These are phyloP conservation scores for Proisotoma minuta DNA, from an alignment of 2,888 invertebrate genomes.

Conservation along the genomic window DNA sequence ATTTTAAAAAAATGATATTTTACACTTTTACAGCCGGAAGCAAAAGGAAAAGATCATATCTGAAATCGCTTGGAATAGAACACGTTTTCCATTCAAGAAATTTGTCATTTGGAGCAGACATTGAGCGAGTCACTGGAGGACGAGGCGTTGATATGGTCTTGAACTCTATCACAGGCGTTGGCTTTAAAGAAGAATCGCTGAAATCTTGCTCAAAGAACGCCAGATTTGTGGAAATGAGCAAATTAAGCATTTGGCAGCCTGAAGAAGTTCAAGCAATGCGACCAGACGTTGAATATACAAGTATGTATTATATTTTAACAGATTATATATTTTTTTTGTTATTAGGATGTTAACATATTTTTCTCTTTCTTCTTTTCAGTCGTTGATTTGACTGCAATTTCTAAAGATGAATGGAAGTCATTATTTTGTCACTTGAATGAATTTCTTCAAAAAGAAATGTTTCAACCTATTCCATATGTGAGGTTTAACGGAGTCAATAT, in stretches of 20 bases:
- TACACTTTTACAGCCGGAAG: conserved; percentile 36
- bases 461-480: conserved; percentile 18
- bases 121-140: conserved; percentile 10
- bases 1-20: no score
- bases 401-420: conserved; percentile 1
- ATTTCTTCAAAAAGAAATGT: background rate
- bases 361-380: no score
- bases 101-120: conserved; percentile 1
- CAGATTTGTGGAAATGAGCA: conserved; percentile 20
- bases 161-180: conserved; percentile 14
- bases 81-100: conserved; percentile 24
- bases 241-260: conserved; percentile 13
- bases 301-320: no score
- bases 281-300: conserved; percentile 24
- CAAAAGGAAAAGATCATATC: conserved; percentile 20
- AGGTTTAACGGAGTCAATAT: conserved; percentile 17
- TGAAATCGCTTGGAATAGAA: conserved; percentile 23
- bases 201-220: background rate
- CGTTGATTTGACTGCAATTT: no score
- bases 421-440: conserved; percentile 7
- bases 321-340: no score
- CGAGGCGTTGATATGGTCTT: conserved; percentile 12
- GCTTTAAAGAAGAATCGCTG: conserved; percentile 16
- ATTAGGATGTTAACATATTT: no score
- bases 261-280: conserved; percentile 18